Base-by-base conservation (phyloP, 2,888 invertebrate species). In the Sabellastarte sp. region DNA sequence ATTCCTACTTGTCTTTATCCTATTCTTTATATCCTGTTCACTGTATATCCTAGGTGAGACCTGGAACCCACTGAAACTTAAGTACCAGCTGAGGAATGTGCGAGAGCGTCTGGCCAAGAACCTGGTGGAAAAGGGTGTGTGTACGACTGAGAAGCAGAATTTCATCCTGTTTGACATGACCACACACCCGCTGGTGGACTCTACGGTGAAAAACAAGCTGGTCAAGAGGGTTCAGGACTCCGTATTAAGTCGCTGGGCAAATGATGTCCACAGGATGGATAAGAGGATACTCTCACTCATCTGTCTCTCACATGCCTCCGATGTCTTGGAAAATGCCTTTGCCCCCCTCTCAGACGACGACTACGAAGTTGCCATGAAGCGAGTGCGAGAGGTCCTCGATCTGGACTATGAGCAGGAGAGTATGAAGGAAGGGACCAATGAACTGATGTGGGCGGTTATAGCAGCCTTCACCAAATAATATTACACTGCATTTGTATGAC, bases 81-180 rank as follows among this genome's bases (percentile, higher is more conserved):
- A 94, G 79, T 99, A 97, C 86, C 99, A 99, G 85, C 87, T 99
- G 80, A 93, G 98, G 85, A 99, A 99, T 88, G 99, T 99, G 2
- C 89, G 99, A 74, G 99, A 99, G 87, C 89, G 99, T 80, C 88
- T 99, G 82, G 99, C 99, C 56, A 99, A 99, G 86, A 99, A 98
- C 87, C 89, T 99, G 77, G 98, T 98, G 50, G 99, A 99, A 85
- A 99, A 99, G 85, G 98, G 98, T 73, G 97, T 99, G 52, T 88
- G 98, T 74, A 97, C 98, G 67, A 99, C 98, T 65, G 98, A 99
- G 85, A 99, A 98, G 87, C 98, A 99, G 86, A 99, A 99, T 86
- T 99, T 99, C 86, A 88, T 99, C 77, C 88, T 99, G 63, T 99
- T 99, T 85, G 99, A 99, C 87, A 99, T 99, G 97, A 99, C 99